Evolutionary conservation across 2,113 vertebrate species (phyloP), one percentile per base, ranked within the genome.

Genomic region (Aplodontia rufa): DNA sequence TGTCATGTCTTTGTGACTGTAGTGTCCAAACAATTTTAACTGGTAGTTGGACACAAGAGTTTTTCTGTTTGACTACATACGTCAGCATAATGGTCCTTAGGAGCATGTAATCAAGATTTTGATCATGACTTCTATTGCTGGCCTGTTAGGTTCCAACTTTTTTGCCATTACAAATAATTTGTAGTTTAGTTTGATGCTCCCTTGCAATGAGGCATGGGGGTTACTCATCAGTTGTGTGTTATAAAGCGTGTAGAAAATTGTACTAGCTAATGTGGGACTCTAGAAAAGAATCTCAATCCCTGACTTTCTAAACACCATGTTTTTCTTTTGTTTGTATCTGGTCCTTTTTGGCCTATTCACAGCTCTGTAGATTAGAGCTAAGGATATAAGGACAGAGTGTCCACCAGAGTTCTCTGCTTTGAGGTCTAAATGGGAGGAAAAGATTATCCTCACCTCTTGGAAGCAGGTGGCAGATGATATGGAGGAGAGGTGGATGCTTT

Each of bases 151-250:
- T 90, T 87, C 51, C 8, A 58, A 30, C 14, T 75, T 96, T 91
- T 80, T 96, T 92, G 85, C 71, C 93, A 3, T 82, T 60, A 28
- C 17, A 47, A 8, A 87, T 87, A 83, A 49, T 91, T 8, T 93
- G 5, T 90, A 85, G 16, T 51, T 83, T 95, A 35, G 81, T 88
- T 81, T 84, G 6, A 45, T 19, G 19, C 20, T 84, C 45, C 49
- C 47, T 94, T 92, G 11, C 88, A 85, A 89, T 86, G 78, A 58
- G 45, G 10, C 42, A 14, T 86, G 40, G 37, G 9, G 17, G 20
- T 96, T 51, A 14, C 74, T 37, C n/a, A 47, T 26, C 55, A 78
- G 1, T 94, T 83, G 12, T 84, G 35, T 75, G 9, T 89, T 79
- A 35, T 1, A 90, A 82, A 91, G 37, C 69, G 49, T 75, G 69